phyloP scores from a whole-genome alignment of 2,797 vertebrate species.

The Lepilemur septentrionalis region DNA sequence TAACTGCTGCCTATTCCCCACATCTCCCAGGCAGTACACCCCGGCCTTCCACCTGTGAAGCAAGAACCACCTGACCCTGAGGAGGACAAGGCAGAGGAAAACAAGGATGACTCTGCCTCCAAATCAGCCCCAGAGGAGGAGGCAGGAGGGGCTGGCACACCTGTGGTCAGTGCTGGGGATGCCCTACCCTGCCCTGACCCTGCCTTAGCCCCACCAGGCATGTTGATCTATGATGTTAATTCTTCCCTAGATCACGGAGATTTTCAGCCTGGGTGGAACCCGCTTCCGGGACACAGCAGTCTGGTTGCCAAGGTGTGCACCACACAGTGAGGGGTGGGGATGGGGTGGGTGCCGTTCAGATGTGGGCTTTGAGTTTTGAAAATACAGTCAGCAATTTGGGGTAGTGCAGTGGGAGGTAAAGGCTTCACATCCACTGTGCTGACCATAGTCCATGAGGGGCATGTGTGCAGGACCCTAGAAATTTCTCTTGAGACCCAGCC shows the following conservation, averaged over 20 bases:
- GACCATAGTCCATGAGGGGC: conserved; percentile 79
- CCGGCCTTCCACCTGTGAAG: conserved; percentile 62
- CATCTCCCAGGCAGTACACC: conserved; percentile 47
- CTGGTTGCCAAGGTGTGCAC: conserved; percentile 80
- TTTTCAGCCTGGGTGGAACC: conserved; percentile 83
- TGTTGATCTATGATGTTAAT: conserved; percentile 60
- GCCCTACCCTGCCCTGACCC: background rate
- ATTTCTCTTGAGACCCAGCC: background rate
- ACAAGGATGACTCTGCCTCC: conserved; percentile 59
- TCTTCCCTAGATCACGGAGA: conserved; percentile 83
- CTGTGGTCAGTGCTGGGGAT: conserved; percentile 78
- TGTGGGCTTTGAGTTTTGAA: conserved; percentile 26
- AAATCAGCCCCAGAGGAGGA: conserved; percentile 72
- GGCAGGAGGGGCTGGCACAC: conserved; percentile 71
- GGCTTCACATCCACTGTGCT: conserved; percentile 81
- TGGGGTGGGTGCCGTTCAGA: background rate
- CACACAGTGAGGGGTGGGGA: conserved; percentile 57
- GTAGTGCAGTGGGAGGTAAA: conserved; percentile 78
- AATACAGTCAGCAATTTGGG: background rate
- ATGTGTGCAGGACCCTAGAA: background rate
- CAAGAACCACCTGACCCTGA: conserved; percentile 75
- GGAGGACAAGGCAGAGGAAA: conserved; percentile 69
- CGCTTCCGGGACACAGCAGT: conserved; percentile 76
- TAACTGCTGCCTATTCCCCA: conserved; percentile 9
- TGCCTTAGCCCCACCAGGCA: background rate